Conservation (phyloP, 2,888 invertebrate species). For the Spodoptera exigua region DNA sequence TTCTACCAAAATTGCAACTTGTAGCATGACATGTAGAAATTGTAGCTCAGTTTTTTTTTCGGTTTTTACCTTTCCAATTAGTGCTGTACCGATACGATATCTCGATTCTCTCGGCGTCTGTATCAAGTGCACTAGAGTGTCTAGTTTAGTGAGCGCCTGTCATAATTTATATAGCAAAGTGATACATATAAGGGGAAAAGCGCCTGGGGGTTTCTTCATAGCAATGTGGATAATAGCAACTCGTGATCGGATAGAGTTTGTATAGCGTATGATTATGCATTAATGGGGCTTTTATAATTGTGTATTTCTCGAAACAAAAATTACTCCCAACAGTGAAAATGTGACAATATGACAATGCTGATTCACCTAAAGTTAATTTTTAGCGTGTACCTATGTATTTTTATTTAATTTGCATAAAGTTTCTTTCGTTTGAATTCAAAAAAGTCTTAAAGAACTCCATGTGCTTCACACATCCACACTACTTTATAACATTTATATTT, state of each 20-base stretch:
- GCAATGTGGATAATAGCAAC: slow-evolving; percentile 14
- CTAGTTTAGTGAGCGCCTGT: slow-evolving; percentile 24
- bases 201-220: slow-evolving; percentile 20
- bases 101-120: slow-evolving; percentile 20
- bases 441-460: no score
- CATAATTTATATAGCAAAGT: slow-evolving; percentile 26
- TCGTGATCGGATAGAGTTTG: background rate
- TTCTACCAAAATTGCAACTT: background rate
- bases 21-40: background rate
- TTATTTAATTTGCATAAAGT: no score
- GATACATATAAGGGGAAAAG: background rate
- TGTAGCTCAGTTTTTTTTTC: background rate
- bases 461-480: no score
- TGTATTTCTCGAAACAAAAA: no score
- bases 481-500: no score
- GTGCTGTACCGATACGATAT: slow-evolving; percentile 37
- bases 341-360: no score
- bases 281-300: no score
- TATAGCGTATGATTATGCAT: no score
- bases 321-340: no score
- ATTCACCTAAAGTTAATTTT: no score
- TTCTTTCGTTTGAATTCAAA: no score
- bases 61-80: slow-evolving; percentile 35
- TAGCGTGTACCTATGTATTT: no score
- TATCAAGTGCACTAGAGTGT: slow-evolving; percentile 21